Percentiles rank a stretch among this genome's conserved stretches.
phyloP scores from a whole-genome alignment of 2,888 invertebrate genomes.

The Hylaea fasciaria region DNA sequence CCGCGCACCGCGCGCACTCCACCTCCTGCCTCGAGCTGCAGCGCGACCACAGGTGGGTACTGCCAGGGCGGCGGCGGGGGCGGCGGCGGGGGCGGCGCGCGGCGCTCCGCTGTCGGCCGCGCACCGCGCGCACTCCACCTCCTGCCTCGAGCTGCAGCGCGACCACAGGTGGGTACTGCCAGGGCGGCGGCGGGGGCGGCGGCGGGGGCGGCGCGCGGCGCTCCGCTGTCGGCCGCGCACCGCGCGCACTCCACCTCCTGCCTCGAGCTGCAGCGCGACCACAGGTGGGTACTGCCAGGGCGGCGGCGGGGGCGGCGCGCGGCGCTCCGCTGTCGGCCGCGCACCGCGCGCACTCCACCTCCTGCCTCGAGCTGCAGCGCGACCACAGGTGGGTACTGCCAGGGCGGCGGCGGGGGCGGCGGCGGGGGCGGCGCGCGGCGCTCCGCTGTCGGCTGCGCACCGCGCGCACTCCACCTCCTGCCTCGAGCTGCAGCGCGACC shows the following conservation, averaged over 20 bases:
- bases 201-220: background rate
- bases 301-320: background rate
- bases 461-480: constrained; percentile 82
- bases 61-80: too few relatives aligned
- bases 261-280: constrained; percentile 78
- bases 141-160: constrained; percentile 85
- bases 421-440: background rate
- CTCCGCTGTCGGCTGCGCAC: constrained; percentile 42
- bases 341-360: constrained; percentile 75
- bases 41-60: constrained; percentile 45
- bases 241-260: constrained; percentile 82
- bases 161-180: constrained; percentile 41
- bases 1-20: constrained; percentile 59
- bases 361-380: constrained; percentile 85
- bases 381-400: constrained; percentile 41
- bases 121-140: constrained; percentile 75
- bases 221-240: constrained; percentile 42
- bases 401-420: too few relatives aligned
- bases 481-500: constrained; percentile 78
- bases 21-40: constrained; percentile 87
- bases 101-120: constrained; percentile 18
- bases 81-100: background rate
- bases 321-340: constrained; percentile 18
- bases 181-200: too few relatives aligned
- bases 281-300: constrained; percentile 41